Conservation (phyloP, 1,140 invertebrate genomes). For the Bombus fervidus region DNA sequence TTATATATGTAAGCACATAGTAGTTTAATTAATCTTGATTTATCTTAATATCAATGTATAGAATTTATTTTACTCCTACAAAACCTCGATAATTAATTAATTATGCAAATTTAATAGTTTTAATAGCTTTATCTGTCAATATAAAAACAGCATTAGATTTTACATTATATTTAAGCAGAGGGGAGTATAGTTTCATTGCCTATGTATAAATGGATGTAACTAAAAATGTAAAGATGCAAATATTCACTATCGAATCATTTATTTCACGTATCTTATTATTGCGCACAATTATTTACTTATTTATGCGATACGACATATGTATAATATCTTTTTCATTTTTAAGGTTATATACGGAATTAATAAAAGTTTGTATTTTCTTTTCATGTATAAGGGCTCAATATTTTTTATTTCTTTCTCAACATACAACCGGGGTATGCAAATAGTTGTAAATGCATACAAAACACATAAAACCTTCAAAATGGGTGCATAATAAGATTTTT, state of each 20-base stretch:
- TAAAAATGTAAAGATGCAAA: too few species aligned
- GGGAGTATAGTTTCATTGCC: too few species aligned
- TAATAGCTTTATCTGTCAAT: neutral
- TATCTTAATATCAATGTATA: neutral
- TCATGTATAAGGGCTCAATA: neutral
- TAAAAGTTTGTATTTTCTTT: neutral
- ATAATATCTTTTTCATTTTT: neutral
- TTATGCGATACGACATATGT: neutral
- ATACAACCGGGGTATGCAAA: neutral
- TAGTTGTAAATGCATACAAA: neutral
- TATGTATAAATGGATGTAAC: too few species aligned
- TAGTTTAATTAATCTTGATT: neutral
- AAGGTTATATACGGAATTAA: neutral
- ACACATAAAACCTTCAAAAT: neutral
- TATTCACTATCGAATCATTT: too few species aligned
- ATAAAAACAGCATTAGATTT: too few species aligned
- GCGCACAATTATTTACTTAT: neutral
- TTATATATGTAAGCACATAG: neutral
- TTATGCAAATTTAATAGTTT: neutral
- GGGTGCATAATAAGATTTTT: neutral
- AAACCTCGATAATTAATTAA: neutral
- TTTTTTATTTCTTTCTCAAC: neutral
- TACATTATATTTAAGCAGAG: too few species aligned
- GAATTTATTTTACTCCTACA: neutral
- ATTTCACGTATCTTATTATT: too few species aligned